A percentile compares a stretch with the other conserved stretches of the same genome.
Evolutionary conservation across 2,797 vertebrate species (phyloP).

Genomic region (Microctenopoma steveboyesi): DNA sequence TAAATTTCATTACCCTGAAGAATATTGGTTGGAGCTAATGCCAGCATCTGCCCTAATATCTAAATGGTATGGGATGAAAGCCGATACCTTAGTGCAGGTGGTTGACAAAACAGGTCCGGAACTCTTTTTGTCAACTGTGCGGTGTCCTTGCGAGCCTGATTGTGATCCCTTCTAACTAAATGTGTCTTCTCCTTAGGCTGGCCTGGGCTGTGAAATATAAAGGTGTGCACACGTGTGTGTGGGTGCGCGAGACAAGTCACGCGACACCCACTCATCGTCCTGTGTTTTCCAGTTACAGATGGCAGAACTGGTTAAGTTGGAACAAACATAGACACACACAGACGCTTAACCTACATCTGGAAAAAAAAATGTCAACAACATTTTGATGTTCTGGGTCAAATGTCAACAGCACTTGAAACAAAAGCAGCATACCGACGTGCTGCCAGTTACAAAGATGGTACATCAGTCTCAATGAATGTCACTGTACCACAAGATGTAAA

Average conservation of each 20-base stretch:
- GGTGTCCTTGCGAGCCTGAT: neutral
- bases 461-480: no score
- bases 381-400: neutral
- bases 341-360: neutral
- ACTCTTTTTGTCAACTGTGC: no score
- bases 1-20: neutral
- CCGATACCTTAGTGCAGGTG: slow-evolving; percentile 38
- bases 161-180: neutral
- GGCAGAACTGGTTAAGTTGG: slow-evolving; percentile 64
- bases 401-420: no score
- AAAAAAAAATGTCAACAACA: neutral
- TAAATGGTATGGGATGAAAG: no score
- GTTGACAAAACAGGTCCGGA: neutral
- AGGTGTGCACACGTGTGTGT: neutral
- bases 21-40: neutral
- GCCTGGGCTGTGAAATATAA: neutral
- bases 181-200: neutral
- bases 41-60: no score
- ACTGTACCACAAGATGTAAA: neutral
- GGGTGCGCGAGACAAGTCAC: neutral
- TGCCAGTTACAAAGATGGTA: no score
- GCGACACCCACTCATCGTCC: slow-evolving; percentile 38
- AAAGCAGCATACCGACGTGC: no score
- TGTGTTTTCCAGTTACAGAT: slow-evolving; percentile 49
- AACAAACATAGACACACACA: neutral